These are phyloP conservation scores for Holcopasites calliopsidis DNA, from an alignment of 1,140 invertebrate species.

Conservation along the genomic window DNA sequence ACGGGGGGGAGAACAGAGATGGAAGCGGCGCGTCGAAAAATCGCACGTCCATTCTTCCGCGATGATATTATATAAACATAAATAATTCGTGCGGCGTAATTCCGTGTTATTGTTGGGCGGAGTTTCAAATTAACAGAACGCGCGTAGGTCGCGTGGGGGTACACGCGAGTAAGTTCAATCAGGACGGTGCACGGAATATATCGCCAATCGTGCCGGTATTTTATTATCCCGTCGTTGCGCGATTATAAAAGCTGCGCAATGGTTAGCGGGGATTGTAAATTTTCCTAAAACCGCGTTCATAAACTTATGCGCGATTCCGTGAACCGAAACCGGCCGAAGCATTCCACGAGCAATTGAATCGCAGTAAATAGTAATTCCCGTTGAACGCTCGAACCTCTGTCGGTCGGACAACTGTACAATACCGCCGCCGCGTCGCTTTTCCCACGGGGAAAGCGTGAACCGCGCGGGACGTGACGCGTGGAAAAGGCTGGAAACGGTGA, in stretches of 20 bases:
- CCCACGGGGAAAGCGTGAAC: background rate
- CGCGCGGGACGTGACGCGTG: background rate
- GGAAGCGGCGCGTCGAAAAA: slow-evolving; percentile 9
- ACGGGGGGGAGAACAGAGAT: no score
- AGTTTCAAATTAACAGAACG: slow-evolving; percentile 25
- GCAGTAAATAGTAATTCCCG: no score
- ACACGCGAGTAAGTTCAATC: slow-evolving; percentile 12
- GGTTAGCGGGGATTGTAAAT: slow-evolving; percentile 16
- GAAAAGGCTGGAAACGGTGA: background rate
- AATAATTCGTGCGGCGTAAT: slow-evolving; percentile 33
- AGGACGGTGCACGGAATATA: slow-evolving; percentile 17
- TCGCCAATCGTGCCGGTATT: slow-evolving; percentile 26
- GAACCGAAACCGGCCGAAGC: background rate
- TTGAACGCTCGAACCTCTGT: no score
- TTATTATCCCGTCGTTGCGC: slow-evolving; percentile 20
- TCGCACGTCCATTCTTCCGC: background rate
- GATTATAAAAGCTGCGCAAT: slow-evolving; percentile 25
- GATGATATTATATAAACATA: slow-evolving; percentile 24
- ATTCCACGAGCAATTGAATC: no score
- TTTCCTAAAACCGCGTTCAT: slow-evolving; percentile 17
- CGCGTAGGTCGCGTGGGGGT: background rate
- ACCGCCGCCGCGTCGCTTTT: no score
- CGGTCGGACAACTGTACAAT: no score
- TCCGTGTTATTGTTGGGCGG: slow-evolving; percentile 35
- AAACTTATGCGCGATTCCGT: background rate